These are phyloP conservation scores for Smithornis capensis DNA, from an alignment of 2,113 vertebrate genomes.

Conservation along the genomic window DNA sequence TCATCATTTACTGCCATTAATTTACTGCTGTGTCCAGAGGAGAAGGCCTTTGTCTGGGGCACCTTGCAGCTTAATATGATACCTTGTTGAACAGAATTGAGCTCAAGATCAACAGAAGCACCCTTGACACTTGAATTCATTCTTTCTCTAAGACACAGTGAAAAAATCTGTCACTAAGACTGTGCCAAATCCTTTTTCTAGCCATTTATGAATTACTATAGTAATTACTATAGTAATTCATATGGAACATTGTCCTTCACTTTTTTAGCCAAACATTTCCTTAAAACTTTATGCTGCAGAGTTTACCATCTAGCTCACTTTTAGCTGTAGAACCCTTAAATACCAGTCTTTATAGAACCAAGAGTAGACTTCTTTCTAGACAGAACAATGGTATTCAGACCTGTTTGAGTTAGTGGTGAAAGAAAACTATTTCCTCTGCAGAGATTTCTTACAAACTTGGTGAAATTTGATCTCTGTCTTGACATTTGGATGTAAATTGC, in stretches of 20 bases:
- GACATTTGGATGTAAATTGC: background rate
- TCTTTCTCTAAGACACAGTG: background rate
- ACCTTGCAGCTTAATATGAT: background rate
- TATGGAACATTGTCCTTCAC: background rate
- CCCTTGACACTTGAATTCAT: background rate
- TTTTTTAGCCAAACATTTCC: background rate
- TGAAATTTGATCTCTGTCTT: slow-evolving; percentile 3
- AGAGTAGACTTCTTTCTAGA: background rate
- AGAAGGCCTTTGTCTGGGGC: background rate
- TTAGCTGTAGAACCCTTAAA: background rate
- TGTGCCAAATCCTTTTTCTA: background rate
- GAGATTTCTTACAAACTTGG: background rate
- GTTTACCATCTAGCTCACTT: background rate
- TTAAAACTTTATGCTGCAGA: background rate
- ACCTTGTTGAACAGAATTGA: background rate
- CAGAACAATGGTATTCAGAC: background rate
- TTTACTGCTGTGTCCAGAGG: background rate
- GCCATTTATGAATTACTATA: background rate
- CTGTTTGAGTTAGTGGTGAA: background rate
- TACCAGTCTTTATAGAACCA: background rate
- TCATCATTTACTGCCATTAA: background rate
- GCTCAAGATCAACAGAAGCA: background rate
- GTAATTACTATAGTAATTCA: background rate
- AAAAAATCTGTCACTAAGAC: background rate
- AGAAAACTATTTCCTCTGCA: background rate